phyloP scores from a whole-genome alignment of 2,888 invertebrate genomes.

The Tholera decimalis region DNA sequence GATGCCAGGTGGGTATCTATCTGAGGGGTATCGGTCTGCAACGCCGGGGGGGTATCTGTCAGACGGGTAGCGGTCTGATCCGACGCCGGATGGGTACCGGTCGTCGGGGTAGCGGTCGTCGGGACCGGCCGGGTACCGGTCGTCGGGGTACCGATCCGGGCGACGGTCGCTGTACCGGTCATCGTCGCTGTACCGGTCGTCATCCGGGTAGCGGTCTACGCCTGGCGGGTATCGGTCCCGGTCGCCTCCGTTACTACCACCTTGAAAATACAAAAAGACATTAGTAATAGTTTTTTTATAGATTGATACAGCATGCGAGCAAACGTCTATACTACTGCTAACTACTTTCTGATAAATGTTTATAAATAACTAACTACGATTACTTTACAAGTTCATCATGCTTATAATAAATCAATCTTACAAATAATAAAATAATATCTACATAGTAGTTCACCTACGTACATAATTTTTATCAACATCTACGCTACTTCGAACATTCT shows the following conservation, averaged over 20 bases:
- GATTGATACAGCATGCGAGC: conserved; percentile 34
- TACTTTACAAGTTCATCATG: conserved; percentile 41
- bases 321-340: conserved; percentile 51
- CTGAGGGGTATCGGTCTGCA: conserved; percentile 80
- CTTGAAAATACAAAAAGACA: conserved; percentile 73
- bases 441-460: conserved; percentile 13
- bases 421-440: conserved; percentile 23
- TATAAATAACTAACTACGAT: conserved; percentile 41
- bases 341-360: conserved; percentile 39
- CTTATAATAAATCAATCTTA: conserved; percentile 27
- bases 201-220: conserved; percentile 87
- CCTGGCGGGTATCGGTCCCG: conserved; percentile 87
- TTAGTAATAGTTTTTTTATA: conserved; percentile 30
- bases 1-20: conserved; percentile 82
- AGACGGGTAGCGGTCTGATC: conserved; percentile 80
- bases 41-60: conserved; percentile 88
- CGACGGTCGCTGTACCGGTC: conserved; percentile 84
- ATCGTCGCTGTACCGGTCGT: conserved; percentile 90
- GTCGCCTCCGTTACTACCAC: conserved; percentile 84
- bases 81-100: conserved; percentile 75
- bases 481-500: conserved; percentile 13
- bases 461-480: conserved; percentile 8
- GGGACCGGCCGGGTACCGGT: conserved; percentile 90
- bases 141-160: conserved; percentile 90
- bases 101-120: conserved; percentile 87